A percentile compares a stretch with the other conserved stretches of the same genome.
These are phyloP conservation scores for Todiramphus chloris DNA, from an alignment of 2,113 vertebrate genomes.

Conservation along the genomic window DNA sequence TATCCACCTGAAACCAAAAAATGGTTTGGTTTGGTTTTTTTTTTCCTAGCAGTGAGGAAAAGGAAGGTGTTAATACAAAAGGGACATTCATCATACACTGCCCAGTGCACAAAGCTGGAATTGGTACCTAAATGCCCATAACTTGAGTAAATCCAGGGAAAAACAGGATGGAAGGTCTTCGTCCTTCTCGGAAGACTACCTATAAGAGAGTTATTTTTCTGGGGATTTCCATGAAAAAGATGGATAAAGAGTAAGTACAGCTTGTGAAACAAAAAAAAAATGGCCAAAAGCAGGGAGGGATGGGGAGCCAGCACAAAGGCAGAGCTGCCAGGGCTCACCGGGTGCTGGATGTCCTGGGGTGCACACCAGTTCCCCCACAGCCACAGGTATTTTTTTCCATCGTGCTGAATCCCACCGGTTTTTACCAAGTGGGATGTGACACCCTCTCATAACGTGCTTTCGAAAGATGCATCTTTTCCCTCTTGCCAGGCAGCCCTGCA, in stretches of 20 bases:
- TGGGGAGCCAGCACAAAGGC: rapidly evolving
- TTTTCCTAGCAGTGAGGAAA: neutral
- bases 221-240: neutral
- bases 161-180: neutral
- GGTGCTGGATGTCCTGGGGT: neutral
- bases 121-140: neutral
- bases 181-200: neutral
- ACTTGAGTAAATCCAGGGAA: neutral
- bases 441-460: neutral
- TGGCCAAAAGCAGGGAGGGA: neutral
- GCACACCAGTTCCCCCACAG: neutral
- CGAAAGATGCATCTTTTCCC: neutral
- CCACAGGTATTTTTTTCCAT: neutral
- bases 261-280: neutral
- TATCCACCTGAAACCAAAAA: neutral
- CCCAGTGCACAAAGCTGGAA: neutral
- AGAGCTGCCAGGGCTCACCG: rapidly evolving
- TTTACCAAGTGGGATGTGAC: neutral
- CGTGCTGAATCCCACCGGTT: neutral
- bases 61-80: neutral
- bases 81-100: too few species aligned
- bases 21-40: neutral
- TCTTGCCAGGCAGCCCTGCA: neutral
- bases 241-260: neutral
- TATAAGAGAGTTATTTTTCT: neutral